Base-by-base conservation (phyloP, 2,888 invertebrate genomes). In the Pachydiplax longipennis region DNA sequence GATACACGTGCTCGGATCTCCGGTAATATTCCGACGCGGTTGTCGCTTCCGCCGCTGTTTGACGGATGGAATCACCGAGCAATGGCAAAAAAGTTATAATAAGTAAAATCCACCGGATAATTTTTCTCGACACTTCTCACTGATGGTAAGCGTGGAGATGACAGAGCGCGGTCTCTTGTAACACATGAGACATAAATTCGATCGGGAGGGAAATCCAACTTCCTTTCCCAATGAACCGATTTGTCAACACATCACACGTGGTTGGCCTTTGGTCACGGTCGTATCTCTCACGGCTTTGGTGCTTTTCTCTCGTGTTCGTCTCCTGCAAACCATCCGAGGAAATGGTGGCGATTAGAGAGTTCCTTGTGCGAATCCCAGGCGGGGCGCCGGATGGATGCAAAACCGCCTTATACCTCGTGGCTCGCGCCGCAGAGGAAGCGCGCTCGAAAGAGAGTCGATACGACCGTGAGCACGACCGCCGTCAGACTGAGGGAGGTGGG, bases 401-500 rank as follows among this genome's bases (percentile, higher is more conserved):
- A 40, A 40, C 61, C 12, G 22, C 25, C 37, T 37, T 18, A 87
- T 61, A 61, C 87, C 87, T 87, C 87, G 87, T 87, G 87, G 83
- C 82, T 53, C 37, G 37, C 81, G 22, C 58, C 25, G 83, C 58
- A 35, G 53, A n/a, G n/a, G 83, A 35, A 58, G 13, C 35, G 35
- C 87, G 87, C 58, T 58, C 22, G 25, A 48, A 58, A 83, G 83
- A 58, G 58, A 37, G 18, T 22, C 22, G 58, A 61, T 58, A 87
- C 87, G 87, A 87, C 58, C 37, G 87, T 87, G 61, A 87, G 87
- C 61, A 37, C 87, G 87, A 87, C 87, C 87, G 87, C 87, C 87
- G 58, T 61, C 87, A 87, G 87, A 87, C 87, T 87, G 87, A 87
- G 87, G 87, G 87, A 87, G 87, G 87, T 87, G 87, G 87, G 87